Evolutionary conservation across 1,140 invertebrate species (phyloP), one percentile per base, ranked within the genome.

Genomic region (Piezodorus guildinii): DNA sequence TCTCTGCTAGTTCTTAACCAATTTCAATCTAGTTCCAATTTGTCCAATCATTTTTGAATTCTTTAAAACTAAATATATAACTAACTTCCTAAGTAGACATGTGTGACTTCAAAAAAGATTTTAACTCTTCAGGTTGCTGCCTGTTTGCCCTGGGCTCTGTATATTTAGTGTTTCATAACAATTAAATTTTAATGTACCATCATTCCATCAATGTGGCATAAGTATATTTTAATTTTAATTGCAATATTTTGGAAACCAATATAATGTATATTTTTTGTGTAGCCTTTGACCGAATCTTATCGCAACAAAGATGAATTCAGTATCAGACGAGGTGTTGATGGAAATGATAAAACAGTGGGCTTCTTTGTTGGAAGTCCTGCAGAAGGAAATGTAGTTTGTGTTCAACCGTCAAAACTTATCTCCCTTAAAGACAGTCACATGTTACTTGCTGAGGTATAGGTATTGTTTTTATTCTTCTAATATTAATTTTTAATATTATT

Each of bases 221-320:
- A n/a, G n/a, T n/a, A n/a, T n/a, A n/a, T n/a, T n/a, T n/a, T n/a
- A n/a, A n/a, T n/a, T n/a, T 23, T 30, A 21, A 14, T 25, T 14
- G 2, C 2, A 59, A 59, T 17, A 1, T 59, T 23, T 59, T 34
- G 17, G n/a, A 59, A 21, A 39, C 3, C 8, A 30, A 3, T 10
- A 39, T 10, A 39, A 17, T 61, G 5, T 52, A 62, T 56, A 62
- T 62, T 64, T 62, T 46, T 62, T 46, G 69, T 71, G n/a, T 60
- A 77, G 75, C 77, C 78, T 27, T 66, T 74, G 9, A 69, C 71
- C 43, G 67, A 74, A 43, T 30, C 58, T 0, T 79, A 79, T 52
- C 68, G 78, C 25, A 78, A 78, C 68, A 78, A 78, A 64, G 76
- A 78, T 70, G 76, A 78, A 63, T 78, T 77, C 68, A 75, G 71